Base-by-base conservation (phyloP, 2,888 invertebrate species). In the Carcina quercana region DNA sequence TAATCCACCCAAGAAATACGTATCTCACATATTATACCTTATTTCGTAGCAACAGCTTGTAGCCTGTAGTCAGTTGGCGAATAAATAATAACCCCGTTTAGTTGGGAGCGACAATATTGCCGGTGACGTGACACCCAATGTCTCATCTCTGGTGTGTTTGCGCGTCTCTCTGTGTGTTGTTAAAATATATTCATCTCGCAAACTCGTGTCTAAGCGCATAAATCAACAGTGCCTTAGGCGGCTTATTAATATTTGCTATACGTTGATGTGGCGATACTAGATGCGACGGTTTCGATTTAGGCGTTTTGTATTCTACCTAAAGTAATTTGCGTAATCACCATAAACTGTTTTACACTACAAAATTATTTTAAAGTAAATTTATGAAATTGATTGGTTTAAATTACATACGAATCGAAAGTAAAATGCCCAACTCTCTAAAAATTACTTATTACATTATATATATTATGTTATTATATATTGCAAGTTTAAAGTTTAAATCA, bases 191-290 rank as follows among this genome's bases (percentile, higher is more conserved):
- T 65, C 65, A 62, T 67, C 57, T 59, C 57, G 64, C 59, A 53
- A 62, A 59, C 56, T 53, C 59, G 55, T 58, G 52, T 56, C 64
- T 60, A 61, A 65, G 65, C 59, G 50, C 61, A 78, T 82, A 80
- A 82, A 82, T 80, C 78, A 80, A 72, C 73, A 67, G 59, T 56
- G 71, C 67, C 64, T 70, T 53, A 62, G 69, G 65, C 65, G 62
- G 69, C 70, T 78, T 80, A 80, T 80, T 80, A 79, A 78, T 79
- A 75, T 78, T 74, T 73, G 69, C 63, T 41, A 48, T 40, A 15
- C 45, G 37, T 21, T 24, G 52, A 47, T 33, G 31, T 40, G 47
- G 30, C 32, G 24, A 12, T 25, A 19, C 59, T 70, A 38, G 66
- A 69, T 57, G 36, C 41, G 59, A 11, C 38, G 7, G 7, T 17